These are phyloP conservation scores for Molossus alvarezi DNA, from an alignment of 2,797 vertebrate genomes.

Conservation along the genomic window DNA sequence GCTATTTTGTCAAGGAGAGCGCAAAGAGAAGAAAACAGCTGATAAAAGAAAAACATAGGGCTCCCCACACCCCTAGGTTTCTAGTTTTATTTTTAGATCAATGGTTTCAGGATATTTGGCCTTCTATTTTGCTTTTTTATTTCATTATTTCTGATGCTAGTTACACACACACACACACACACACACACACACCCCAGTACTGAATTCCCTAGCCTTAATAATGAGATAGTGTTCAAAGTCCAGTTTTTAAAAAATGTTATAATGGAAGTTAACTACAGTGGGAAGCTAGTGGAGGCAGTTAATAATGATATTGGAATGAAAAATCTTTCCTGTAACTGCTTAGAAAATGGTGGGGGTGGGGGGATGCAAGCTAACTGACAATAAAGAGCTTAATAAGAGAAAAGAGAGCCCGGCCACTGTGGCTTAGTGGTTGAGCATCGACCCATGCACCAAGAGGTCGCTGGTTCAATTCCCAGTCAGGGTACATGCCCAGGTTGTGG, in stretches of 20 bases:
- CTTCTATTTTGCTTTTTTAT: slow-evolving; percentile 52
- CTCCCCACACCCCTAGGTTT: not conserved
- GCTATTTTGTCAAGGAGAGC: slow-evolving; percentile 54
- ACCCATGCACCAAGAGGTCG: too few species aligned
- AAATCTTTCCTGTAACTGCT: not conserved
- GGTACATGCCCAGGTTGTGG: too few species aligned
- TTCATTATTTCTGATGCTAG: slow-evolving; percentile 40
- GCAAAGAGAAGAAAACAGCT: slow-evolving; percentile 68
- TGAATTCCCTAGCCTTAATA: slow-evolving; percentile 25
- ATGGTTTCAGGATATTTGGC: slow-evolving; percentile 51
- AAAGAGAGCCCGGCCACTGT: not conserved
- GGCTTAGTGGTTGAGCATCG: too few species aligned
- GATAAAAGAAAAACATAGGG: slow-evolving; percentile 32
- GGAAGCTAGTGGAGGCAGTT: slow-evolving; percentile 29
- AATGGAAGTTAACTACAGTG: slow-evolving; percentile 13
- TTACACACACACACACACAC: not conserved
- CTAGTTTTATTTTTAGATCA: slow-evolving; percentile 72
- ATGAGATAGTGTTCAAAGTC: slow-evolving; percentile 44
- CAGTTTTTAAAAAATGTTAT: not conserved
- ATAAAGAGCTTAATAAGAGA: not conserved
- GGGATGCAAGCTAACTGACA: not conserved
- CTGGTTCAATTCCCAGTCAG: too few species aligned
- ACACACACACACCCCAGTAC: not conserved
- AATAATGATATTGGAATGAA: slow-evolving; percentile 26
- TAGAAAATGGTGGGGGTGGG: not conserved